Percentiles rank a stretch among this genome's conserved stretches.
phyloP scores from a whole-genome alignment of 1,140 invertebrate species.

The Mycetomoellerius zeteki region DNA sequence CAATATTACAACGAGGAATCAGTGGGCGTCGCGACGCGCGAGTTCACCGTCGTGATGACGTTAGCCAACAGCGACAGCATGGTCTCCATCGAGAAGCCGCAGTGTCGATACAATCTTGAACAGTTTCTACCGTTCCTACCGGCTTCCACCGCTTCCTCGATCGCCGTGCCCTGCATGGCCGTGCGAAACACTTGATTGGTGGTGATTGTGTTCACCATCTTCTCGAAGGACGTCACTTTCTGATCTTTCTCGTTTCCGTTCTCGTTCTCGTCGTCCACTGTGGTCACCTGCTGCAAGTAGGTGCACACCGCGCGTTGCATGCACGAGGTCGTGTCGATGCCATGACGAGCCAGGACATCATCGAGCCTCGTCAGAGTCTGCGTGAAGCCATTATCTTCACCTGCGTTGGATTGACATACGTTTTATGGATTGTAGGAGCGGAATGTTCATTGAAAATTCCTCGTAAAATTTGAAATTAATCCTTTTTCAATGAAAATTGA shows the following conservation, averaged over 20 bases:
- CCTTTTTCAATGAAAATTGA: background rate
- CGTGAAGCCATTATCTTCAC: constrained; percentile 89
- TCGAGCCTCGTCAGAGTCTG: constrained; percentile 91
- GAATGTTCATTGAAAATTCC: background rate
- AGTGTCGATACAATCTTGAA: constrained; percentile 80
- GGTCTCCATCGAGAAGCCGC: constrained; percentile 84
- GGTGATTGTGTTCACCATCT: constrained; percentile 89
- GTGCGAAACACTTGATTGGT: constrained; percentile 91
- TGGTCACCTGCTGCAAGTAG: constrained; percentile 90
- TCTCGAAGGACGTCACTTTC: constrained; percentile 89
- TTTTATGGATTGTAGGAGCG: background rate
- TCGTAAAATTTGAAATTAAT: background rate
- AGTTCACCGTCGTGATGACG: constrained; percentile 69
- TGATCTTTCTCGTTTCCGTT: constrained; percentile 87
- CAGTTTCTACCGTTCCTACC: constrained; percentile 86
- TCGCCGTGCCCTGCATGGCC: constrained; percentile 91
- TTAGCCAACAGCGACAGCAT: constrained; percentile 81
- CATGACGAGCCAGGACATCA: constrained; percentile 90
- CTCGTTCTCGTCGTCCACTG: constrained; percentile 72
- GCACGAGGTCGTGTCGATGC: constrained; percentile 93
- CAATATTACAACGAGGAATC: constrained; percentile 53
- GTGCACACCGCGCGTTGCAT: constrained; percentile 93
- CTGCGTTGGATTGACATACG: constrained; percentile 80
- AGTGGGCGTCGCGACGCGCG: constrained; percentile 68
- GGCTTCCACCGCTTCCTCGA: constrained; percentile 91